Percentiles rank a stretch among this genome's conserved stretches.
Evolutionary conservation across 2,888 invertebrate species (phyloP).

Genomic region (Macaria notata): DNA sequence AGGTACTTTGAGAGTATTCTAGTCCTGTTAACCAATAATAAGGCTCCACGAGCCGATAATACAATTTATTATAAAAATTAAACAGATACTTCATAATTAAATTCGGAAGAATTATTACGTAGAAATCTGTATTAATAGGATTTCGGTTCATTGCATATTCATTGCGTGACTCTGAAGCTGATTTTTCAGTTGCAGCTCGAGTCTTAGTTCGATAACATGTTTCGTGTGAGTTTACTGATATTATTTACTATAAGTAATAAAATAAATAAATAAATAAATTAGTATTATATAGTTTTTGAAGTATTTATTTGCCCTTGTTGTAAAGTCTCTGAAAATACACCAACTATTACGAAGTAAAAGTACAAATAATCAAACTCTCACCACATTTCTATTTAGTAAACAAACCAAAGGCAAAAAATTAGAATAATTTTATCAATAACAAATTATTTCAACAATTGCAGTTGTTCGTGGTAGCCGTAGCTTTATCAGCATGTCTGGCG

Average conservation of each 20-base stretch:
- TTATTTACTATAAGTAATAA: no score
- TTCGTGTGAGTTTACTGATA: constrained; percentile 39
- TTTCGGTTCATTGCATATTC: constrained; percentile 4
- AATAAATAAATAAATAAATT: no score
- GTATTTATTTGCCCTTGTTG: no score
- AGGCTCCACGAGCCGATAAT: constrained; percentile 23
- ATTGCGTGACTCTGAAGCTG: constrained; percentile 16
- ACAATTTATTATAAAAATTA: constrained; percentile 8
- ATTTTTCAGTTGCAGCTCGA: constrained; percentile 26
- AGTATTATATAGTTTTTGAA: no score
- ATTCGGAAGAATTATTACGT: constrained; percentile 21
- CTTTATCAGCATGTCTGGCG: constrained; percentile 26
- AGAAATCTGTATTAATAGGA: constrained; percentile 21
- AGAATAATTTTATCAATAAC: no score
- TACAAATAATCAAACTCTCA: no score
- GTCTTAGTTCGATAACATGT: constrained; percentile 38
- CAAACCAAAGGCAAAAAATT: no score
- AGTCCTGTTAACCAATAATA: constrained; percentile 23
- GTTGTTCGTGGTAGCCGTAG: constrained; percentile 38
- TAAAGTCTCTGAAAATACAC: no score
- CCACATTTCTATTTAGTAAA: no score
- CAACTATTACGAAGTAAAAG: no score
- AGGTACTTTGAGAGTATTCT: not conserved
- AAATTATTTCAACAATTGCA: constrained; percentile 18
- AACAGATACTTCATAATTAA: constrained; percentile 7